Evolutionary conservation across 2,797 vertebrate genomes (phyloP), one percentile per base, ranked within the genome.

Genomic region (Lophotriccus pileatus): DNA sequence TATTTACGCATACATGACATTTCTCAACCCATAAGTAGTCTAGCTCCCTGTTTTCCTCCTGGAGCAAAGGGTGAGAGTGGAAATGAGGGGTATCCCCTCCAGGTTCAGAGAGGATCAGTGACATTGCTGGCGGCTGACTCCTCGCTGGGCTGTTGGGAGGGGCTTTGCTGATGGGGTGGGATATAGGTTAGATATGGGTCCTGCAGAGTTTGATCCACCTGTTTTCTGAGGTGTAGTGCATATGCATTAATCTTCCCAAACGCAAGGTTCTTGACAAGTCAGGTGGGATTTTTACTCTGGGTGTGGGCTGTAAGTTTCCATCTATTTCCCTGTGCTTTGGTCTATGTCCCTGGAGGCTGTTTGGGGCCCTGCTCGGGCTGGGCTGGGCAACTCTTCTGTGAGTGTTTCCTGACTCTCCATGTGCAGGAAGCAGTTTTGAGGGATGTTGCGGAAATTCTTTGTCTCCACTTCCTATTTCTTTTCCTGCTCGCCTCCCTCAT

Each of bases 401-500:
- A 37, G 12, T 16, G 49, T 67, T 94, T 84, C 88, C 95, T 84
- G 87, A 25, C 82, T 94, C 86, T 77, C 79, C 16, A 5, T 1
- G 6, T 24, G 50, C 69, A n/a, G 96, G 94, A 96, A 95, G 74
- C 0, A 0, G 19, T 77, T 64, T 56, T 12, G 44, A 85, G 72
- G 44, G 81, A 87, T 79, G 55, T 53, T 66, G 77, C 2, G 56
- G 95, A 96, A 95, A 90, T 84, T 86, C 94, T 96, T 96, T 96
- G 95, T 95, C 88, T 96, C 70, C 14, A 10, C 74, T 96, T 96
- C 95, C 95, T 91, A 62, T 79, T 94, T 88, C 81, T 91, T 77
- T 95, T 96, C 95, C 93, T 95, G 96, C 90, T 84, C 9, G 0
- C 16, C 24, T 44, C 12, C 30, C 12, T 30, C 36, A 7, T 4